Evolutionary conservation across 1,140 invertebrate genomes (phyloP).

Genomic region (Neodiprion virginianus): DNA sequence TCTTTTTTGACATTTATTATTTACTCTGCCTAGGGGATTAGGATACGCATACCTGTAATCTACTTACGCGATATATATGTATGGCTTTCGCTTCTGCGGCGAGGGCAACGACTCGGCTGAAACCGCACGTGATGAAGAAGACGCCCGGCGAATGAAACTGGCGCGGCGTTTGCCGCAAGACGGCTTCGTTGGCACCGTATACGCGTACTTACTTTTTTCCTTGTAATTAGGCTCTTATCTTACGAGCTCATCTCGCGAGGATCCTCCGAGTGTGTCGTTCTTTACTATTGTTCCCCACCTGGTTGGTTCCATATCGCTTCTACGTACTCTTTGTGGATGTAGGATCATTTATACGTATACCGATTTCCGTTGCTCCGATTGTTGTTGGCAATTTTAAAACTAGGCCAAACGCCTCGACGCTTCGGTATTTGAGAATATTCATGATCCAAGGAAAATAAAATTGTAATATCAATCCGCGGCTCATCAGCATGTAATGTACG

Average conservation of each 20-base stretch:
- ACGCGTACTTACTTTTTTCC: background rate
- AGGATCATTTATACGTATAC: background rate
- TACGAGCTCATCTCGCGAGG: background rate
- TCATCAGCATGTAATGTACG: too few species aligned
- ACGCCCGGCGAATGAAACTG: too few species aligned
- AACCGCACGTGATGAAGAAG: background rate
- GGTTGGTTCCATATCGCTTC: too few species aligned
- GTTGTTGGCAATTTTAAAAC: constrained; percentile 1
- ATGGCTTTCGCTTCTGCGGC: background rate
- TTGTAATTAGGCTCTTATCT: constrained; percentile 1
- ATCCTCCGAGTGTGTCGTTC: background rate
- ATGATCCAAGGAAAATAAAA: background rate
- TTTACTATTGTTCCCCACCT: background rate
- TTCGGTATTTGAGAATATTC: background rate
- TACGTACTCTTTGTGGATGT: background rate
- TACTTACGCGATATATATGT: too few species aligned
- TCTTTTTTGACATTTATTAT: too few species aligned
- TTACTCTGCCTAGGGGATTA: too few species aligned
- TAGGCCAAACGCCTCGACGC: background rate
- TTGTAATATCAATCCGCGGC: too few species aligned
- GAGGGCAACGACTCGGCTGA: background rate
- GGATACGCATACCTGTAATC: too few species aligned
- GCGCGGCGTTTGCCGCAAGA: too few species aligned
- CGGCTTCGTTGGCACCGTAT: background rate
- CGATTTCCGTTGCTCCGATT: background rate